These are phyloP conservation scores for Heterohyrax brucei DNA, from an alignment of 2,797 vertebrate species.

Conservation along the genomic window DNA sequence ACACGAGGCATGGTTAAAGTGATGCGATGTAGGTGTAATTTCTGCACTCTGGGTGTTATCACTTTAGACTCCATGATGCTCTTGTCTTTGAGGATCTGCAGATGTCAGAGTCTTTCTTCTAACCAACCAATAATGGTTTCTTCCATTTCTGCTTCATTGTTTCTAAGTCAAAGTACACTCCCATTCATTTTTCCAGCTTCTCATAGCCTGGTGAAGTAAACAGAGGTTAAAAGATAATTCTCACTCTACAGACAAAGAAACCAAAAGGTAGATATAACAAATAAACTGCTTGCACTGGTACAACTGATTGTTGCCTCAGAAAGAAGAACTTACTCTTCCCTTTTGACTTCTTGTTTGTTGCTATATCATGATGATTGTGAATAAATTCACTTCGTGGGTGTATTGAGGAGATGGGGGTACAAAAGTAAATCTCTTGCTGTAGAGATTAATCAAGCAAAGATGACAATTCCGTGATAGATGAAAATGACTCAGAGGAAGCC, in stretches of 20 bases:
- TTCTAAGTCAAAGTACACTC: not conserved
- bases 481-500: not conserved
- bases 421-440: not conserved
- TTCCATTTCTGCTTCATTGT: not conserved
- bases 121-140: not conserved
- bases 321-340: not conserved
- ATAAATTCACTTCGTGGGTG: not conserved
- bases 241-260: conserved; percentile 42
- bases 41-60: not conserved
- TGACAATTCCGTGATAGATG: not conserved
- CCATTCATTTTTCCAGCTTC: conserved; percentile 39
- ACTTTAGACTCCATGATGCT: not conserved
- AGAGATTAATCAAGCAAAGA: conserved; percentile 1
- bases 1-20: not conserved
- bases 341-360: not conserved
- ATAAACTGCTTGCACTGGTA: not conserved
- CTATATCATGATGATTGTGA: not conserved
- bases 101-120: not conserved
- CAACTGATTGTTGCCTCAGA: not conserved
- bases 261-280: conserved; percentile 5
- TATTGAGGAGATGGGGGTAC: not conserved
- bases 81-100: not conserved
- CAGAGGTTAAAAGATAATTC: conserved; percentile 50
- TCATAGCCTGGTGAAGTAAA: not conserved
- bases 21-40: accelerated